Conservation (phyloP, 2,888 invertebrate genomes). For the Cantharis rustica region DNA sequence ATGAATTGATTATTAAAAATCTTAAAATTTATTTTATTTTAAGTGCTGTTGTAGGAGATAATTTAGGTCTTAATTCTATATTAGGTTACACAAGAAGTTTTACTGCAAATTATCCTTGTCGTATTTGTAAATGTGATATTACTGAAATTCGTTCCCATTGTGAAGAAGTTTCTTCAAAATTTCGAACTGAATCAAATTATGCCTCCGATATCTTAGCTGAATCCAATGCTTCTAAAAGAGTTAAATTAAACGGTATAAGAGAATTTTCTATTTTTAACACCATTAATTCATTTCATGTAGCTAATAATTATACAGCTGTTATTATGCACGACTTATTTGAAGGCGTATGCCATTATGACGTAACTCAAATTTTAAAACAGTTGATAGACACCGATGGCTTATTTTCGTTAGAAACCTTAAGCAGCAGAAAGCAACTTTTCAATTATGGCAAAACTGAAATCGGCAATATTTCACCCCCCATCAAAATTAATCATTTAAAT, state of each 20-base stretch:
- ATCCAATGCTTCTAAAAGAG: not conserved
- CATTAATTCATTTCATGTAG: no score
- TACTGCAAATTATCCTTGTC: not conserved
- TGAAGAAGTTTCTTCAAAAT: conserved; percentile 6
- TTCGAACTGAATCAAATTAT: conserved; percentile 5
- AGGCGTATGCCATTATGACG: no score
- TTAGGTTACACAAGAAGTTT: conserved; percentile 6
- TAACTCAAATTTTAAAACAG: no score
- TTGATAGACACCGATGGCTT: no score
- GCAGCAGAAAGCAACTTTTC: no score
- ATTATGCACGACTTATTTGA: no score
- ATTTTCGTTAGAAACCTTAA: no score
- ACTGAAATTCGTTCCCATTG: not conserved
- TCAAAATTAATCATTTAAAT: not conserved
- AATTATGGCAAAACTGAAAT: not conserved
- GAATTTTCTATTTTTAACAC: not conserved
- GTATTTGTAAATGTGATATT: conserved; percentile 4
- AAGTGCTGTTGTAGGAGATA: not conserved
- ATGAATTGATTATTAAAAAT: not conserved
- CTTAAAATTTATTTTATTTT: not conserved
- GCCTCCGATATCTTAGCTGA: not conserved
- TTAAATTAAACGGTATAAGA: conserved; percentile 2
- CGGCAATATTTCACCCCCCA: not conserved
- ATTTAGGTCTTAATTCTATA: not conserved
- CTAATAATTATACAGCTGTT: no score